These are phyloP conservation scores for Matsumyia berberina DNA, from an alignment of 2,888 invertebrate genomes.

Conservation along the genomic window DNA sequence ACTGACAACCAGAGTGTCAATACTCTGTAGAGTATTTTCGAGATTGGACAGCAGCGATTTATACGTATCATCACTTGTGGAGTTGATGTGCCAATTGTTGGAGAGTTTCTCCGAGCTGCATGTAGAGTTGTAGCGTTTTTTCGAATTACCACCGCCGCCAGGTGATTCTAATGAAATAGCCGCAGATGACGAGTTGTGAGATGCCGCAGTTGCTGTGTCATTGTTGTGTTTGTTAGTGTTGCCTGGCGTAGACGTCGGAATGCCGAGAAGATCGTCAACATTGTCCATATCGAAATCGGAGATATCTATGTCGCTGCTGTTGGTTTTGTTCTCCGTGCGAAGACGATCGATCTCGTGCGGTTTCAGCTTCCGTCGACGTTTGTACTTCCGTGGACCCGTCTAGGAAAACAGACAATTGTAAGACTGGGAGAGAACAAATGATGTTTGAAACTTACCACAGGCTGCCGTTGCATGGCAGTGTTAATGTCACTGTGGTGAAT, in stretches of 20 bases:
- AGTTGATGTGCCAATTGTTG: slow-evolving; percentile 81
- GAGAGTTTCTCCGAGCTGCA: slow-evolving; percentile 63
- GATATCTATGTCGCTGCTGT: slow-evolving; percentile 81
- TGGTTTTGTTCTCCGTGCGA: slow-evolving; percentile 80
- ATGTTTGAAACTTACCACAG: slow-evolving; percentile 85
- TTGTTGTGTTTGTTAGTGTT: slow-evolving; percentile 58
- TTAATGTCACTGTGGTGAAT: slow-evolving; percentile 94
- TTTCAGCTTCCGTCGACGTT: slow-evolving; percentile 91
- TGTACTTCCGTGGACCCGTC: slow-evolving; percentile 92
- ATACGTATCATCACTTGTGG: slow-evolving; percentile 83
- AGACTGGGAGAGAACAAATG: too few species aligned
- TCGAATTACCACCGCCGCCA: slow-evolving; percentile 7
- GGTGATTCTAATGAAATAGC: slow-evolving; percentile 65
- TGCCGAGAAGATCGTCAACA: slow-evolving; percentile 83
- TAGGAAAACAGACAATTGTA: slow-evolving; percentile 79
- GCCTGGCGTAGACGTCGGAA: slow-evolving; percentile 61
- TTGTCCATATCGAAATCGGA: slow-evolving; percentile 83
- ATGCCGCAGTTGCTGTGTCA: slow-evolving; percentile 67
- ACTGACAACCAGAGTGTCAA: slow-evolving; percentile 83
- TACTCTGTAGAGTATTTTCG: slow-evolving; percentile 85
- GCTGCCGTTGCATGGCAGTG: slow-evolving; percentile 91
- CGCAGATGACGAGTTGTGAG: slow-evolving; percentile 76
- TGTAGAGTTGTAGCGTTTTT: slow-evolving; percentile 78
- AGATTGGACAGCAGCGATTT: slow-evolving; percentile 85
- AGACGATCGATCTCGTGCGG: slow-evolving; percentile 86